Evolutionary conservation across 1,140 invertebrate species (phyloP).

Genomic region (Zaprionus gabonicus): DNA sequence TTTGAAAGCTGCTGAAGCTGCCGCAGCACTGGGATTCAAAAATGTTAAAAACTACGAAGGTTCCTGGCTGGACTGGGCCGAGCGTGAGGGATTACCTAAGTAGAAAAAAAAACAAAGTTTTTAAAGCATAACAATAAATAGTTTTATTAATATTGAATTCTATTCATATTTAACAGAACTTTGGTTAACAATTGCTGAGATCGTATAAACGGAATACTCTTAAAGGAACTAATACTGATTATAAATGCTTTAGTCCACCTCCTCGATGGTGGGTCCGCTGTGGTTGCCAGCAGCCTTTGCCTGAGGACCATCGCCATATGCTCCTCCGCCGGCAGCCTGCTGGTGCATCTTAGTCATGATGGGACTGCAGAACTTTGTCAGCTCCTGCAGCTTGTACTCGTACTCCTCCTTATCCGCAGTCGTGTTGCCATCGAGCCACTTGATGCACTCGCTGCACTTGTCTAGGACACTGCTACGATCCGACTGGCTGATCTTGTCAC

Average conservation of each 20-base stretch:
- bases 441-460: slow-evolving; percentile 85
- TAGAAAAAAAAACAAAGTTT: background rate
- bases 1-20: slow-evolving; percentile 86
- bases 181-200: background rate
- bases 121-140: background rate
- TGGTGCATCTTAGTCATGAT: slow-evolving; percentile 87
- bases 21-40: slow-evolving; percentile 86
- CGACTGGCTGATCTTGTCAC: slow-evolving; percentile 77
- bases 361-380: slow-evolving; percentile 86
- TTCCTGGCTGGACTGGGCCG: slow-evolving; percentile 85
- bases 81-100: slow-evolving; percentile 85
- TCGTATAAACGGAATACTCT: background rate
- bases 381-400: slow-evolving; percentile 87
- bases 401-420: slow-evolving; percentile 88
- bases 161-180: slow-evolving; percentile 27
- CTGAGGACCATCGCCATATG: slow-evolving; percentile 79
- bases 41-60: slow-evolving; percentile 84
- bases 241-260: slow-evolving; percentile 87
- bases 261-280: slow-evolving; percentile 88
- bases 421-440: slow-evolving; percentile 88
- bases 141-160: slow-evolving; percentile 28
- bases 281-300: slow-evolving; percentile 73
- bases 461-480: slow-evolving; percentile 84
- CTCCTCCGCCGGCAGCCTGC: slow-evolving; percentile 37
- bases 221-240: slow-evolving; percentile 23